A percentile compares a stretch with the other conserved stretches of the same genome.
Evolutionary conservation across 2,797 vertebrate species (phyloP).

Genomic region (Remorina albescens): DNA sequence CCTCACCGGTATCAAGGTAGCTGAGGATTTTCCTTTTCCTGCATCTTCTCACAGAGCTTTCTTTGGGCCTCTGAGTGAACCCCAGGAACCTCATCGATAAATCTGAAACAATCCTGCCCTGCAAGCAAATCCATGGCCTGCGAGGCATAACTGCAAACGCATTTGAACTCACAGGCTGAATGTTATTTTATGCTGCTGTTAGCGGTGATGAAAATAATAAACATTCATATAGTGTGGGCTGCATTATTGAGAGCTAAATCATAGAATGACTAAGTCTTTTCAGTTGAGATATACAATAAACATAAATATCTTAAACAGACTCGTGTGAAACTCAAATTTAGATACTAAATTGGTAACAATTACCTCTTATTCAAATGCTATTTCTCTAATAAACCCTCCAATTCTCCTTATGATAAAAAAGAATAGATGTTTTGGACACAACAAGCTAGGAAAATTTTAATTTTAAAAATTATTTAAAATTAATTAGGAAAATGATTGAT

Average conservation of each 20-base stretch:
- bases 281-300: constrained; percentile 9
- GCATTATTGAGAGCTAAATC: constrained; percentile 2
- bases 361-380: not conserved
- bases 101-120: constrained; percentile 63
- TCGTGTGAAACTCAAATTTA: not conserved
- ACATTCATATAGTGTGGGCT: constrained; percentile 6
- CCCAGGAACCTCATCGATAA: constrained; percentile 51
- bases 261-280: constrained; percentile 4
- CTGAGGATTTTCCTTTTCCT: constrained; percentile 54
- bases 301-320: not conserved
- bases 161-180: constrained; percentile 36
- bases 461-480: not conserved
- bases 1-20: constrained; percentile 47
- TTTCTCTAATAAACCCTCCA: not conserved
- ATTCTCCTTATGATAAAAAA: not conserved
- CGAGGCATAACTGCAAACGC: constrained; percentile 39
- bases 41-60: constrained; percentile 46
- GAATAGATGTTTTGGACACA: not conserved
- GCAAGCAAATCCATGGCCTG: constrained; percentile 47
- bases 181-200: constrained; percentile 37
- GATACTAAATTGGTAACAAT: not conserved
- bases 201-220: constrained; percentile 32
- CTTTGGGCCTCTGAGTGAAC: constrained; percentile 41
- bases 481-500: no score
- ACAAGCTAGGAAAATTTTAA: not conserved